phyloP scores from a whole-genome alignment of 2,888 invertebrate species.

The Tenthredo notha region DNA sequence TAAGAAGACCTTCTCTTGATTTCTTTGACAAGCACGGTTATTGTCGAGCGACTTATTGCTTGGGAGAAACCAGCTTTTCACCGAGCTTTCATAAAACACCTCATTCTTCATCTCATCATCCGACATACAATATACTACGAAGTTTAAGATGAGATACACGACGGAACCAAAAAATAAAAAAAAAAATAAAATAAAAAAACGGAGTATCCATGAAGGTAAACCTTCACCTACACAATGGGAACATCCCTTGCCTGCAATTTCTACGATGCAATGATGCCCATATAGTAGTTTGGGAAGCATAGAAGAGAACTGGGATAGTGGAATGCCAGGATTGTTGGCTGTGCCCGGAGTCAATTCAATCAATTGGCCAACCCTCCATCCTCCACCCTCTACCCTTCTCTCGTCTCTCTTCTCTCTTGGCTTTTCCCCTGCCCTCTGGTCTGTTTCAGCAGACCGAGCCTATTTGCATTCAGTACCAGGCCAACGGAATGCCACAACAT shows the following conservation, averaged over 20 bases:
- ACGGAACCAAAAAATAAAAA: too few relatives aligned
- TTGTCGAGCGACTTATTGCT: constrained; percentile 26
- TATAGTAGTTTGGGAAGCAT: not conserved
- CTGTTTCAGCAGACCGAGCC: constrained; percentile 61
- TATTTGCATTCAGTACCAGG: constrained; percentile 74
- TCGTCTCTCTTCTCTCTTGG: constrained; percentile 30
- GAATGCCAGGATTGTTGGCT: constrained; percentile 6
- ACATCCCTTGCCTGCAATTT: not conserved
- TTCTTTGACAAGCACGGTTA: constrained; percentile 40
- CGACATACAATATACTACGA: not conserved
- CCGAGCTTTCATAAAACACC: not conserved
- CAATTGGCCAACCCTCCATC: constrained; percentile 71
- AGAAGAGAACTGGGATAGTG: constrained; percentile 20
- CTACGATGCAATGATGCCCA: not conserved
- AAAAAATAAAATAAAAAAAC: too few relatives aligned
- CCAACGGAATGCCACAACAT: constrained; percentile 73
- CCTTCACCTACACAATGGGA: not conserved
- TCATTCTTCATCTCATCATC: not conserved
- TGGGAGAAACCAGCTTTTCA: not conserved
- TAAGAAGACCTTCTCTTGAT: constrained; percentile 15
- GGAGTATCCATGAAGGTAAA: not conserved
- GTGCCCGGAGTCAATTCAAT: constrained; percentile 76
- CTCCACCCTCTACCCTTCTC: not conserved
- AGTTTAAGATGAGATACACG: not conserved
- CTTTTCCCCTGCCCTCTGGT: not conserved